Evolutionary conservation across 2,888 invertebrate genomes (phyloP).

Genomic region (Cosmia trapezina): DNA sequence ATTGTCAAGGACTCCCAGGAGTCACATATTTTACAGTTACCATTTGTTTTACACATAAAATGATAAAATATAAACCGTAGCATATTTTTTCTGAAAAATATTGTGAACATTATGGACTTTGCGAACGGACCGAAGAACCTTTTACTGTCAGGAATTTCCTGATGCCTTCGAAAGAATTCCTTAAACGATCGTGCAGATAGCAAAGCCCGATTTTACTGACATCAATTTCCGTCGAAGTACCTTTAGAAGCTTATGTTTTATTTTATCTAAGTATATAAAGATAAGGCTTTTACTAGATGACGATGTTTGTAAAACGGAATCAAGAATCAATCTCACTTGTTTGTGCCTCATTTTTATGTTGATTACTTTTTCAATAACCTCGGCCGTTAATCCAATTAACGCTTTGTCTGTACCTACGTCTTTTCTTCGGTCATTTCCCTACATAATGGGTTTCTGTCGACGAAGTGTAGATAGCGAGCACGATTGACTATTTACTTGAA

Average conservation of each 20-base stretch:
- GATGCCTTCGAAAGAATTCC: neutral
- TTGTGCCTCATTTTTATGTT: constrained; percentile 31
- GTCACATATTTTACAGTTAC: constrained; percentile 8
- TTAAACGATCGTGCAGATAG: neutral
- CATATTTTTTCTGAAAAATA: constrained; percentile 2
- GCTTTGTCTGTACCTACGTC: neutral
- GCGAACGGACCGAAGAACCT: neutral
- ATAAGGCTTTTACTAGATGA: neutral
- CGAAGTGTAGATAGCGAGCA: constrained; percentile 1
- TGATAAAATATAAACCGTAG: neutral
- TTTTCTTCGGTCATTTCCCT: constrained; percentile 20
- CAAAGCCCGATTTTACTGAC: neutral
- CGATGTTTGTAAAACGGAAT: neutral
- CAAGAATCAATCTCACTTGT: constrained; percentile 7
- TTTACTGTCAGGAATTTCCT: neutral
- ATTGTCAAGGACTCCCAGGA: constrained; percentile 59
- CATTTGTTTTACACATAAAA: constrained; percentile 7
- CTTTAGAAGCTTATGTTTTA: too few species aligned
- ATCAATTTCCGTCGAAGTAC: neutral
- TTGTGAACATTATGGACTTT: neutral
- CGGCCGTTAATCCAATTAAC: constrained; percentile 18
- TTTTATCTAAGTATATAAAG: too few species aligned
- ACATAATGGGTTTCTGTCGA: constrained; percentile 23
- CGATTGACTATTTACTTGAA: constrained; percentile 1
- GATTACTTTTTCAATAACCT: constrained; percentile 42